Evolutionary conservation across 2,888 invertebrate genomes (phyloP).

Genomic region (Linyphia triangularis): DNA sequence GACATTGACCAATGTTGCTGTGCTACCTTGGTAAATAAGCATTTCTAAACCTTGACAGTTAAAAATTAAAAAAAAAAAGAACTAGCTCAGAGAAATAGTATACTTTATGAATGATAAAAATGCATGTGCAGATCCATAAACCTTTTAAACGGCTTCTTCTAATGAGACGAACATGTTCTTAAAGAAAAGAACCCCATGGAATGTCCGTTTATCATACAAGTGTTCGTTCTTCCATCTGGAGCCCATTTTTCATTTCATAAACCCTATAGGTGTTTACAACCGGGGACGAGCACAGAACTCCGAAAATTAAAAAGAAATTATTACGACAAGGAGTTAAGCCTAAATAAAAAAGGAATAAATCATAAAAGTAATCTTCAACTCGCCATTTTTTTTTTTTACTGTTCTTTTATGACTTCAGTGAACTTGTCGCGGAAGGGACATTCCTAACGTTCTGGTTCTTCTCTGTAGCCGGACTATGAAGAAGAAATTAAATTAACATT

Average conservation of each 20-base stretch:
- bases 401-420: conserved; percentile 29
- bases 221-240: not conserved
- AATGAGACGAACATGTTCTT: not conserved
- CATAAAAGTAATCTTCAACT: conserved; percentile 48
- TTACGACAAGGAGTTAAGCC: conserved; percentile 29
- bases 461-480: conserved; percentile 29
- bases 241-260: conserved; percentile 27
- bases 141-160: conserved; percentile 2
- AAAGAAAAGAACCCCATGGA: not conserved
- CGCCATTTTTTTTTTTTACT: not conserved
- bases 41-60: no score
- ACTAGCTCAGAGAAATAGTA: no score
- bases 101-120: no score
- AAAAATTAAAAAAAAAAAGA: no score
- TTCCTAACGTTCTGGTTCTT: conserved; percentile 14
- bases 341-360: conserved; percentile 20
- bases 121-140: no score
- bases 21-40: no score
- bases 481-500: conserved; percentile 34
- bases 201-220: not conserved
- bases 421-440: conserved; percentile 21
- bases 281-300: not conserved
- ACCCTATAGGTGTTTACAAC: conserved; percentile 13
- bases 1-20: no score
- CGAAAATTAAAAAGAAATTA: conserved; percentile 25